Evolutionary conservation across 2,888 invertebrate genomes (phyloP), one percentile per base, ranked within the genome.

Genomic region (Ctenicera cuprea): DNA sequence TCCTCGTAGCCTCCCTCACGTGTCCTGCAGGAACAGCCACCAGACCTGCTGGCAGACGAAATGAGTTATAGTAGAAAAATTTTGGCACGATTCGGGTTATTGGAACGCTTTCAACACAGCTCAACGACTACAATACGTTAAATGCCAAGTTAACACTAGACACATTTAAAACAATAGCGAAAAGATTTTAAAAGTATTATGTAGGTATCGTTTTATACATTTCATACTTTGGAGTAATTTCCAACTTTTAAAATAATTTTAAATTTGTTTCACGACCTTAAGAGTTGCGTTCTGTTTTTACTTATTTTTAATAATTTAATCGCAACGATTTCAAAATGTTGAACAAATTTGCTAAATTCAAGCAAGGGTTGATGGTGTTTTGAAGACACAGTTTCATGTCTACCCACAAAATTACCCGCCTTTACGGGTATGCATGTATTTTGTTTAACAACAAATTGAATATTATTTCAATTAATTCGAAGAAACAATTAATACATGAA

Each of bases 21-120:
- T 54, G 30, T 33, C 26, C 30, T 54, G 14, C 26, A 26, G 30
- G 30, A 26, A 26, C n/a, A 14, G 11, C 16, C 4, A 3, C 54
- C 54, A 54, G 54, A 54, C 54, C 54, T 54, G 5, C 54, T 54
- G 54, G 54, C 54, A 54, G 54, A 54, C 54, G 14, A 14, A 14
- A 26, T 54, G 54, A 54, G 26, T 54, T 54, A 54, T 54, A 54
- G 14, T 9, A 30, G n/a, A 54, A 54, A 54, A 54, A 54, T 54
- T n/a, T 54, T 54, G 54, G 54, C 54, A 54, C 54, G 11, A 9
- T 33, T 33, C 45, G 16, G 16, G 12, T 54, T 54, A 30, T 54
- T 54, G 54, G 54, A 54, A 33, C 54, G 30, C 3, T 54, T 33
- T 54, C 30, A 30, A 14, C 22, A 54, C 33, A 16, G 12, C 54